These are phyloP conservation scores for Vanessa tameamea DNA, from an alignment of 1,140 invertebrate species.

Conservation along the genomic window DNA sequence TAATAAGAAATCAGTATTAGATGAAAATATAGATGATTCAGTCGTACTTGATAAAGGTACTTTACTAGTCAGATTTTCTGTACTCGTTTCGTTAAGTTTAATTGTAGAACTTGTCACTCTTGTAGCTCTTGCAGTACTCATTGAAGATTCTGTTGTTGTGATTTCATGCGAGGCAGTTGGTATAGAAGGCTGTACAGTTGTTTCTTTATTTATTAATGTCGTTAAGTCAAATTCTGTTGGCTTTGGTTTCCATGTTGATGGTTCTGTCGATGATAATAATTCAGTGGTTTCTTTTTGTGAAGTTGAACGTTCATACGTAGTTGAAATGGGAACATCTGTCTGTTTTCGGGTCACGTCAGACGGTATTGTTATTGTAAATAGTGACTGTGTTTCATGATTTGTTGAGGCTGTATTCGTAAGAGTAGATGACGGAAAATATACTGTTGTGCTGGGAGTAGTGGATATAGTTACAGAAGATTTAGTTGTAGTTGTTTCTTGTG, in stretches of 20 bases:
- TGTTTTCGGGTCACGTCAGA: not conserved
- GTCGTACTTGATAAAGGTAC: too few species aligned
- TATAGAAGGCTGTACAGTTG: not conserved
- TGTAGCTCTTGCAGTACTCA: too few species aligned
- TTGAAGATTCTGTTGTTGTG: not conserved
- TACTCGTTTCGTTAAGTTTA: too few species aligned
- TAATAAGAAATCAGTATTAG: too few species aligned
- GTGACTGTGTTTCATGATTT: not conserved
- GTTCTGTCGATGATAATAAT: not conserved
- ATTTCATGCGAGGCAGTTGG: not conserved
- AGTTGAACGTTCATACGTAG: conserved; percentile 2
- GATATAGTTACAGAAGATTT: too few species aligned
- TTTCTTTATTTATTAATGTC: not conserved
- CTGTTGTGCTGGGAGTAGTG: too few species aligned
- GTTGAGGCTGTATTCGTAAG: not conserved
- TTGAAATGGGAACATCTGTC: not conserved
- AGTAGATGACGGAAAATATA: not conserved
- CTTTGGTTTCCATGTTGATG: not conserved
- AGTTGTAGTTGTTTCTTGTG: too few species aligned
- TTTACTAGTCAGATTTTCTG: too few species aligned
- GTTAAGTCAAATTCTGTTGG: not conserved
- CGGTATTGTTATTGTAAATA: not conserved
- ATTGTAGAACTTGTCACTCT: too few species aligned
- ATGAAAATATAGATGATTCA: too few species aligned
- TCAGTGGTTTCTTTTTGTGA: not conserved